Percentiles rank a stretch among this genome's conserved stretches.
Evolutionary conservation across 2,888 invertebrate species (phyloP).

Genomic region (Zaprionus obscuricornis): DNA sequence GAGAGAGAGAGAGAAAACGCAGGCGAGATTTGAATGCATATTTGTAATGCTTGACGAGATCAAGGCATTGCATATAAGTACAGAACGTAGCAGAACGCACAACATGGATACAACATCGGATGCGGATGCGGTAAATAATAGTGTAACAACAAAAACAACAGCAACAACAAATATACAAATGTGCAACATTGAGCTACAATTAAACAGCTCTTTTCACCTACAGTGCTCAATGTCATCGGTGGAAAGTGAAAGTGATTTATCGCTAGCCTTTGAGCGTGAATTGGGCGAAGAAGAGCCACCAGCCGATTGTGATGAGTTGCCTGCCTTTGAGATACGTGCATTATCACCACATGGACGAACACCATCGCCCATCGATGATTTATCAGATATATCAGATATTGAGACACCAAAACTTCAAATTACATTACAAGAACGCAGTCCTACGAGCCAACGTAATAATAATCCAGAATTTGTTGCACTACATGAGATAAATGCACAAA

Average conservation of each 20-base stretch:
- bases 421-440: constrained; percentile 21
- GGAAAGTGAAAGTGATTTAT: constrained; percentile 80
- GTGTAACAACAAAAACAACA: neutral
- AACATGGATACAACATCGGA: constrained; percentile 53
- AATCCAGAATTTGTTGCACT: constrained; percentile 79
- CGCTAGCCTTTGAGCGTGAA: constrained; percentile 77
- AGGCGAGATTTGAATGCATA: constrained; percentile 8
- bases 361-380: constrained; percentile 80
- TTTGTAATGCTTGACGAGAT: constrained; percentile 47
- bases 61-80: constrained; percentile 43
- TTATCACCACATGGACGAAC: constrained; percentile 80
- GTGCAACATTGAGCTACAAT: constrained; percentile 45
- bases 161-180: constrained; percentile 22
- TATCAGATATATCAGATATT: constrained; percentile 46
- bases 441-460: constrained; percentile 33
- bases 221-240: constrained; percentile 75
- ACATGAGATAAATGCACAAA: constrained; percentile 82
- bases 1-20: too few species aligned
- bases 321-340: constrained; percentile 80
- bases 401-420: constrained; percentile 54
- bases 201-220: constrained; percentile 61
- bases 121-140: too few species aligned
- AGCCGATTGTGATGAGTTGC: constrained; percentile 77
- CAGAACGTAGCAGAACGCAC: constrained; percentile 27
- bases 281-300: constrained; percentile 43